Conservation (phyloP, 2,113 vertebrate species). For the Psittacara wagleri region DNA sequence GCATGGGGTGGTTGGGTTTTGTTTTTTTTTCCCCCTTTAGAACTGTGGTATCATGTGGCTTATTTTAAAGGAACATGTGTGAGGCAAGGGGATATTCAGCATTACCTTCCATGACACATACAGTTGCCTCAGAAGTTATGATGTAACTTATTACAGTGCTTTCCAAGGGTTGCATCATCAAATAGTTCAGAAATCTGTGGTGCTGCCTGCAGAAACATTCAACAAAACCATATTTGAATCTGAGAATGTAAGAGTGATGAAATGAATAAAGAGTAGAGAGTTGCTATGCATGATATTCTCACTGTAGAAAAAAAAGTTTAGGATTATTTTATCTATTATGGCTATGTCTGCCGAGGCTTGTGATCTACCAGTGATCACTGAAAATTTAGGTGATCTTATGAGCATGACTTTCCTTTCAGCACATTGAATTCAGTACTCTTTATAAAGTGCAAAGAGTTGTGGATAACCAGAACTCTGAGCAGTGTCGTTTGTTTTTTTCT, state of each 20-base stretch:
- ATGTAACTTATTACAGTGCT: background rate
- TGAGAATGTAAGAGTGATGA: background rate
- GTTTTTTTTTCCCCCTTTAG: background rate
- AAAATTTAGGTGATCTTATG: background rate
- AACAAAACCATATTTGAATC: background rate
- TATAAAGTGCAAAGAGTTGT: background rate
- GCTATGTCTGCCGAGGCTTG: background rate
- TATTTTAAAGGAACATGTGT: background rate
- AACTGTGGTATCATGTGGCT: background rate
- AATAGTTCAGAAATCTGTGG: background rate
- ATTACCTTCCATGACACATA: background rate
- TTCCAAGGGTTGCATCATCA: background rate
- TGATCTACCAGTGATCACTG: background rate
- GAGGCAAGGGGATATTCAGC: background rate
- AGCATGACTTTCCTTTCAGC: background rate
- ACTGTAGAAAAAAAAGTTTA: background rate
- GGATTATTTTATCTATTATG: background rate
- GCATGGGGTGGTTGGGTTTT: background rate
- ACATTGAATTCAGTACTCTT: background rate
- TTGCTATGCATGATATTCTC: background rate
- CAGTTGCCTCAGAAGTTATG: background rate
- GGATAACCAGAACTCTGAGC: background rate
- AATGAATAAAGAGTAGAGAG: background rate
- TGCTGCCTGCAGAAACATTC: background rate
- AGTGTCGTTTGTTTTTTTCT: background rate